Evolutionary conservation across 1,140 invertebrate genomes (phyloP), one percentile per base, ranked within the genome.

Genomic region (Tetragonula clypearis): DNA sequence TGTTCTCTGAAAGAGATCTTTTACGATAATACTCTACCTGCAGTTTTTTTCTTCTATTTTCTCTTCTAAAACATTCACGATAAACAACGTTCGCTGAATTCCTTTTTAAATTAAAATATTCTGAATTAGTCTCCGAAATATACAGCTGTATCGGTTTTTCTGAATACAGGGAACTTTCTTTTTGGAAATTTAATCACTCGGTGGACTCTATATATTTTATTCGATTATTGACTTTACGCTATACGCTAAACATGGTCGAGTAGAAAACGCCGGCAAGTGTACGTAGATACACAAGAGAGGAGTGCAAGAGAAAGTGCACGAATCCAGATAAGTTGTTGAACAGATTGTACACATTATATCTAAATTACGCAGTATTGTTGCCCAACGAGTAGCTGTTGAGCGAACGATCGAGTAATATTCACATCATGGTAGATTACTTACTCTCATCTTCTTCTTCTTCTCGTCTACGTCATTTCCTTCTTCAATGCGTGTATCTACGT

Each of bases 321-420:
- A n/a, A 72, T 72, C 41, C 14, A 72, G 69, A 72, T 72, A 72
- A 41, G 9, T 8, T 14, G 69, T 49, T 49, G 69, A 49, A 49
- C 15, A 72, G 68, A 72, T 49, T 72, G 41, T 49, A 15, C 21
- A 11, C 21, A 49, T 49, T 72, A 49, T 72, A 15, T 72, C 69
- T 72, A 49, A 72, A n/a, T 72, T 72, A 72, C 69, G 69, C 23
- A 15, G 69, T 35, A 49, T 49, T 72, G 41, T 72, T 72, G 19
- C 69, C 2, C 41, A 72, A 72, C 30, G 15, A 49, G 23, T 35
- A 49, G 69, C 35, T 71, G 12, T 49, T 23, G 11, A 8, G 41
- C 21, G 21, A 71, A 49, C 49, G 49, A 35, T 23, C 12, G 11
- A 49, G 19, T 72, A 49, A 35, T 72, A 49, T 72, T 72, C 69